Evolutionary conservation across 92 coral and sea anemone species (phyloP), one percentile per base, ranked within the genome.

Genomic region (Epizoanthus fatuus): DNA sequence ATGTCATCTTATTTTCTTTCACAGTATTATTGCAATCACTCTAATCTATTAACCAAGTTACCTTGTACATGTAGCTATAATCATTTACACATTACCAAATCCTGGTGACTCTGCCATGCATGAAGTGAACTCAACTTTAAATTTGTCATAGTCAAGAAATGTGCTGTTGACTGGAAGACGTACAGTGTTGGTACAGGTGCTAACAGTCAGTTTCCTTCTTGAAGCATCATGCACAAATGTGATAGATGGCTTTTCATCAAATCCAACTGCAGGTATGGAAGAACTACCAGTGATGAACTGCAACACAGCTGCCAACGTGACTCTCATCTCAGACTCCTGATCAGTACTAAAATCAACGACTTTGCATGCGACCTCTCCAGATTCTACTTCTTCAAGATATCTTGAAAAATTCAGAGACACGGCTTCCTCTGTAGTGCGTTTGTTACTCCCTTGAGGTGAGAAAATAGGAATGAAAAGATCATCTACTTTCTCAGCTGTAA

Each of bases 281-380:
- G 87, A 71, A 55, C 79, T 69, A 40, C 87, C 80, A 55, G 79
- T 83, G 69, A 83, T 73, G 22, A 84, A 84, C 72, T 72, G 88
- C 63, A 84, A 59, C 3, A 74, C 81, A 38, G 70, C 35, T 32
- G 59, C 81, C 19, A 84, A 37, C 56, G 88, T 84, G n/a, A 84
- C 56, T 74, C 16, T 72, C 81, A 84, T 59, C 56, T 84, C 59
- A 2, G 73, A 15, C 81, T 72, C 72, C 51, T 84, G 35, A 59
- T 60, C 69, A 44, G 88, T 57, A 69, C 19, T 83, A 51, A 83
- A 53, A 69, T 83, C 80, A 38, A 69, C 70, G 7, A 70, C 13
- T 25, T 39, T 72, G 88, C 72, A 58, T 29, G 71, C 72, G 70
- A 84, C 29, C 5, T 39, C 57, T 72, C 88, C 81, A 54, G 72